Evolutionary conservation across 2,113 vertebrate species (phyloP).

Genomic region (Haemorhous mexicanus): DNA sequence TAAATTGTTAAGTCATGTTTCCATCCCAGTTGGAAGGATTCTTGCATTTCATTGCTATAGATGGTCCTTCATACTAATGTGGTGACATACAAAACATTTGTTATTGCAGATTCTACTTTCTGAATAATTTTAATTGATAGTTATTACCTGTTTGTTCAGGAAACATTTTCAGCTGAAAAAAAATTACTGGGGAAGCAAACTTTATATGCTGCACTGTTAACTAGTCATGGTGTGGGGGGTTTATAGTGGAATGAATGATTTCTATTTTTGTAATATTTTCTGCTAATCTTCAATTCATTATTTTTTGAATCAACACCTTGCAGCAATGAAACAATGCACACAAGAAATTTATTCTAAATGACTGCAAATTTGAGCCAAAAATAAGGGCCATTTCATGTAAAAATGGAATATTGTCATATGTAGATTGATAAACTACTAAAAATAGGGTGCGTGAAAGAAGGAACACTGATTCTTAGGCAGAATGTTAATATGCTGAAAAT

Average conservation of each 20-base stretch:
- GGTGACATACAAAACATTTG: neutral
- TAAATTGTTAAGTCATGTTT: neutral
- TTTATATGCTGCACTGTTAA: neutral
- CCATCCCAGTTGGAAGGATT: neutral
- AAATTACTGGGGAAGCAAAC: neutral
- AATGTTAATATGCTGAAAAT: neutral
- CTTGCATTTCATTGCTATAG: neutral
- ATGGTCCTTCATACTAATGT: neutral
- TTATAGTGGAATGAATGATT: neutral
- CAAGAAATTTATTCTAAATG: neutral
- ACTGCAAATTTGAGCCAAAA: neutral
- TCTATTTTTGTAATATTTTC: neutral
- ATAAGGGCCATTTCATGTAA: neutral
- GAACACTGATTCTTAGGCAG: neutral
- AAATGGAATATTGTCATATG: neutral
- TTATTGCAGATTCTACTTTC: neutral
- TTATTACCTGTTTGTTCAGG: neutral
- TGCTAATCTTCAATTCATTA: neutral
- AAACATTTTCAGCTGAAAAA: neutral
- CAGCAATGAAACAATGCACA: neutral
- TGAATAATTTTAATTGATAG: neutral
- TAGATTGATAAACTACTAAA: neutral
- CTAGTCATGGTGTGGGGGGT: neutral
- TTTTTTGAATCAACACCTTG: neutral
- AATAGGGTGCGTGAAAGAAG: neutral